These are phyloP conservation scores for Halocynthia aurantium DNA, from an alignment of 23 tunicate species.

Conservation along the genomic window DNA sequence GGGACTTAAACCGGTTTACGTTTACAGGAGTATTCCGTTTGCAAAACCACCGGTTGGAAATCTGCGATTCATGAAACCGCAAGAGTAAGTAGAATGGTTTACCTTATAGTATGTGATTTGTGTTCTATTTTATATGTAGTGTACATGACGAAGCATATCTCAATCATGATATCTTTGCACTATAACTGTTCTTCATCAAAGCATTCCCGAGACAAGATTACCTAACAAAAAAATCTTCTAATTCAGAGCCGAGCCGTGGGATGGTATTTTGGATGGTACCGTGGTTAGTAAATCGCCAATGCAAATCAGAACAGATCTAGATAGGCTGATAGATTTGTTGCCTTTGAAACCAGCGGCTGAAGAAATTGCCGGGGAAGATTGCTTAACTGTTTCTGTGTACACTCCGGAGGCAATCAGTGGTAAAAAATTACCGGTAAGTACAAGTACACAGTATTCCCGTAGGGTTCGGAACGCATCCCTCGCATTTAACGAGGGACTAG, in stretches of 20 bases:
- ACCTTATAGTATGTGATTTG: background rate
- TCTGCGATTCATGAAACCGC: slow-evolving; percentile 5
- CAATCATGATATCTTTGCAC: too few relatives aligned
- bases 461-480: too few relatives aligned
- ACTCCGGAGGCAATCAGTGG: slow-evolving; percentile 9
- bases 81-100: background rate
- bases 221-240: background rate
- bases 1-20: background rate
- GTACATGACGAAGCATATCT: too few relatives aligned
- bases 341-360: slow-evolving; percentile 12
- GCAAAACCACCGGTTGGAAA: slow-evolving; percentile 1
- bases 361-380: slow-evolving; percentile 28
- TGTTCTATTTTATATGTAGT: too few relatives aligned
- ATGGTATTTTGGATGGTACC: slow-evolving; percentile 15
- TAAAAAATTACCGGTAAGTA: slow-evolving; percentile 21
- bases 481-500: too few relatives aligned
- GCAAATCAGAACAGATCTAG: background rate
- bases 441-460: too few relatives aligned
- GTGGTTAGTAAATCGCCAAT: slow-evolving; percentile 10
- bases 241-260: slow-evolving; percentile 40
- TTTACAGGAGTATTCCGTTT: slow-evolving; percentile 3
- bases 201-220: too few relatives aligned
- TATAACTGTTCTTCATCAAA: too few relatives aligned
- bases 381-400: slow-evolving; percentile 41
- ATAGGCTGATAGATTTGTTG: background rate